Evolutionary conservation across 2,797 vertebrate species (phyloP).

Genomic region (Synanceia verrucosa): DNA sequence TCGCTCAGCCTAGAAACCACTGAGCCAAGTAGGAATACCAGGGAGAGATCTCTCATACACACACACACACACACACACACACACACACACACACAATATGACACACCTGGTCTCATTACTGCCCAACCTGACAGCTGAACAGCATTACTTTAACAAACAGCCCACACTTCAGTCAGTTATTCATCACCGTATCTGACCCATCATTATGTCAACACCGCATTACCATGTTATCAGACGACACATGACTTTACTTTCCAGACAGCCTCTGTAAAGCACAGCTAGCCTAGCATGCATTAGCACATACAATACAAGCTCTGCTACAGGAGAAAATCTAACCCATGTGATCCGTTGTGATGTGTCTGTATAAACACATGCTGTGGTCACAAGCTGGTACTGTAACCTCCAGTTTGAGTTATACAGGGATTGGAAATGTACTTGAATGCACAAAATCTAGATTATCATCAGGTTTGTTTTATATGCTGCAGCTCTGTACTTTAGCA

Average conservation of each 20-base stretch:
- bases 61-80: background rate
- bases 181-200: conserved; percentile 3
- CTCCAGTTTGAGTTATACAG: background rate
- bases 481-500: background rate
- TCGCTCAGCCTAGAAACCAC: conserved; percentile 45
- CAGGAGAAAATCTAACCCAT: background rate
- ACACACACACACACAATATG: background rate
- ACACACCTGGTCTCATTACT: conserved; percentile 37
- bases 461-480: background rate
- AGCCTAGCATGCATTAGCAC: background rate
- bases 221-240: conserved; percentile 1
- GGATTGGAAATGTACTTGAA: background rate
- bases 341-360: background rate
- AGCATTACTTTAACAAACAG: conserved; percentile 10
- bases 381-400: background rate
- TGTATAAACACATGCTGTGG: background rate
- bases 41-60: conserved; percentile 41
- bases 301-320: background rate
- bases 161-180: background rate
- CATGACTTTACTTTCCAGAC: conserved; percentile 8
- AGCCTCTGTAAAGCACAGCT: background rate
- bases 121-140: conserved; percentile 34
- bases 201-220: conserved; percentile 14
- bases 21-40: conserved; percentile 36
- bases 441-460: background rate